These are phyloP conservation scores for Exocentrus adspersus DNA, from an alignment of 2,888 invertebrate genomes.

Conservation along the genomic window DNA sequence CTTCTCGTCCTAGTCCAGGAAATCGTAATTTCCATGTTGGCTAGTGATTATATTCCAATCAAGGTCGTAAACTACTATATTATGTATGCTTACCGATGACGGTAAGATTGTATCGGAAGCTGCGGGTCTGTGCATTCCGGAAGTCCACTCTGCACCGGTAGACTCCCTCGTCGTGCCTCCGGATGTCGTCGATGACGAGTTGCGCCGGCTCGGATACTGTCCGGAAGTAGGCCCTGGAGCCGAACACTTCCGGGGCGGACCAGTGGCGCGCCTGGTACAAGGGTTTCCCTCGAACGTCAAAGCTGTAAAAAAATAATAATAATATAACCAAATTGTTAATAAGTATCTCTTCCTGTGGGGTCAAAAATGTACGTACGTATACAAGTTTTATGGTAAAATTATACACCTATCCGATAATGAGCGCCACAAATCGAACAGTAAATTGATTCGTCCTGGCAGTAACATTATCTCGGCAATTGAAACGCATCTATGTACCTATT, in stretches of 20 bases:
- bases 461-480: neutral
- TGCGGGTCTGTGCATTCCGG: slow-evolving; percentile 88
- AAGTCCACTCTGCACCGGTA: slow-evolving; percentile 93
- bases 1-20: too few relatives aligned
- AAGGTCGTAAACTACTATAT: neutral
- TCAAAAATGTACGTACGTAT: too few relatives aligned
- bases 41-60: neutral
- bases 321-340: too few relatives aligned
- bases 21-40: neutral
- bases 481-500: slow-evolving; percentile 19
- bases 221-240: slow-evolving; percentile 85
- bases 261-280: slow-evolving; percentile 83
- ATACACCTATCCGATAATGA: too few relatives aligned
- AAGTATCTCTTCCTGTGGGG: too few relatives aligned
- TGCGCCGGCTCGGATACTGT: slow-evolving; percentile 83
- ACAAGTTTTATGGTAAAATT: too few relatives aligned
- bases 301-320: slow-evolving; percentile 79
- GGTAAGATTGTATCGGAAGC: slow-evolving; percentile 88
- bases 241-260: slow-evolving; percentile 88
- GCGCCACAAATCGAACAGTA: neutral
- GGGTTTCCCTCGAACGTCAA: slow-evolving; percentile 87
- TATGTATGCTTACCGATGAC: slow-evolving; percentile 81
- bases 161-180: slow-evolving; percentile 87
- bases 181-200: slow-evolving; percentile 83
- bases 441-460: neutral